Base-by-base conservation (phyloP, 2,113 vertebrate species). In the Bambusicola thoracicus region DNA sequence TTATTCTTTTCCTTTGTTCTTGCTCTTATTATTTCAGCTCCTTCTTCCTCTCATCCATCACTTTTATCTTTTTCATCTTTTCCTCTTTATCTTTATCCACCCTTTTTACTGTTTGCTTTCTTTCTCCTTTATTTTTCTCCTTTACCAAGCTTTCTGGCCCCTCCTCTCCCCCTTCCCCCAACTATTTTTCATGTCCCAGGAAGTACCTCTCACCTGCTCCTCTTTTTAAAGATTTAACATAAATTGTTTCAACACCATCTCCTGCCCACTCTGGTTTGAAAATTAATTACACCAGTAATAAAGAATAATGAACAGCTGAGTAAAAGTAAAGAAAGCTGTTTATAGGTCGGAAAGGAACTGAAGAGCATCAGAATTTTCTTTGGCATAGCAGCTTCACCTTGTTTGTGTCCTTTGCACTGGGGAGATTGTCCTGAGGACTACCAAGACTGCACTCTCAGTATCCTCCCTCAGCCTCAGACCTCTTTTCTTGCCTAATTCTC, bases 31-130 rank as follows among this genome's bases (percentile, higher is more conserved):
- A 77, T 91, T 87, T 94, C 46, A 8, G 16, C 19, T 85, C 36
- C 30, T 80, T 87, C 88, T 88, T 91, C 70, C 59, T 73, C 82
- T 90, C 89, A 96, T 96, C 78, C 40, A 92, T 94, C 95, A 92
- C 53, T 87, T 91, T 87, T 82, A 87, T 89, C 84, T 94, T 83
- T 95, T 89, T 90, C 30, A 81, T 95, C 87, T 92, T 90, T 70
- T 66, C 6, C 32, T 43, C 67, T 62, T 90, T 85, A 81, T 43
- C 66, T 62, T 90, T 85, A 81, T 79, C 58, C 87, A 30, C 75
- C 40, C 49, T 36, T 85, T 56, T 87, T 92, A 67, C 55, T 93
- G 58, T 87, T 92, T 93, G 77, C 32, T 80, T 85, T 89, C 53
- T 62, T 41, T 91, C 40, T 78, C 9, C 61, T 82, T 61, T 68